Evolutionary conservation across 2,113 vertebrate species (phyloP).

Genomic region (Oxygymnocypris stewartii): DNA sequence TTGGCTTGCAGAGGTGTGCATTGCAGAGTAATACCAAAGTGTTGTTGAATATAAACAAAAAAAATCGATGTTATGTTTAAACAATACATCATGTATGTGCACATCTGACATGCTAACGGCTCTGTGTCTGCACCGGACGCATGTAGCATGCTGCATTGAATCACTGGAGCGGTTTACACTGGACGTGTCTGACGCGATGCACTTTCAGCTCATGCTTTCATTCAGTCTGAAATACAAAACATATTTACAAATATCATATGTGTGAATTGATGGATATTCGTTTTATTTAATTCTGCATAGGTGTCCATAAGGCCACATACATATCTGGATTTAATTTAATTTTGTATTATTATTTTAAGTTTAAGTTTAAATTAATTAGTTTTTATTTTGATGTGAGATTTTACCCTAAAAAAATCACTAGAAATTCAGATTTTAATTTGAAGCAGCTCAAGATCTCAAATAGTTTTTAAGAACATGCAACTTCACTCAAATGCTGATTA

Average conservation of each 20-base stretch:
- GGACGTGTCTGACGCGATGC: neutral
- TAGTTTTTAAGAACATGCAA: neutral
- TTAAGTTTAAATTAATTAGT: no score
- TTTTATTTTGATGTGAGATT: no score
- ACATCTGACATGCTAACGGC: constrained; percentile 44
- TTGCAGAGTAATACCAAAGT: constrained; percentile 72
- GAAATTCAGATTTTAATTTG: neutral
- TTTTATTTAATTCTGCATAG: neutral
- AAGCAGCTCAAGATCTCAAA: neutral
- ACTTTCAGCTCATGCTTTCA: neutral
- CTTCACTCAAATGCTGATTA: neutral
- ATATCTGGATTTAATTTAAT: no score
- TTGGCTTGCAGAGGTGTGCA: constrained; percentile 51
- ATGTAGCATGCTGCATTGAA: neutral
- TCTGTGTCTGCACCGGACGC: constrained; percentile 23
- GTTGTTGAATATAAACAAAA: constrained; percentile 48
- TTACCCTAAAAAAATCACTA: no score
- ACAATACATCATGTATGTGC: constrained; percentile 38
- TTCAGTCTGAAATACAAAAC: neutral
- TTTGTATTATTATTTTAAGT: no score
- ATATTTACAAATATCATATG: neutral
- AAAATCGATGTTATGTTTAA: constrained; percentile 45
- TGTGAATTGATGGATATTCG: neutral
- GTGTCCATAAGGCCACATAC: neutral
- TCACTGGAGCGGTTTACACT: constrained; percentile 2